Evolutionary conservation across 2,113 vertebrate species (phyloP), one percentile per base, ranked within the genome.

Genomic region (Narcine bancroftii): DNA sequence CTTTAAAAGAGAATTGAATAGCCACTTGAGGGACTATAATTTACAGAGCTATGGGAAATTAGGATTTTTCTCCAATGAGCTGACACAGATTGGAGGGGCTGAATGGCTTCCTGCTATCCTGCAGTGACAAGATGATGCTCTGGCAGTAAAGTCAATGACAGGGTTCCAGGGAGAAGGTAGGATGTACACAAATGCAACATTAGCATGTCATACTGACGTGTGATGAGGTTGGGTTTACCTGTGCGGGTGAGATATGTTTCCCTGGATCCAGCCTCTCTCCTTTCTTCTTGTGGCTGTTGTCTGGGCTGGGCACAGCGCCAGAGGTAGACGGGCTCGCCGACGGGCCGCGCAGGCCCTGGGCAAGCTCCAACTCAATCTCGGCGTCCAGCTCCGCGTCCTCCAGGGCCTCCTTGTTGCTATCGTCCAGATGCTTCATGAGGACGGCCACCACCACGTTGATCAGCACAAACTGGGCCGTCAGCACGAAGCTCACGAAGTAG

Each of bases 371-470:
- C 95, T 99, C 97, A 92, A 99, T 97, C 95, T 99, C 98, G 0
- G 99, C 99, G 92, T 99, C 99, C 98, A 99, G 97, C 96, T 99
- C 98, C 0, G 98, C 98, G 71, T 99, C 98, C 95, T 99, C 99
- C 95, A 97, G 97, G n/a, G 98, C 98, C 95, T 99, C 99, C 95
- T 99, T 99, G 96, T 99, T 99, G 96, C 98, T 99, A 96, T 99
- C 99, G 0, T 99, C 98, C 63, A 99, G 97, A 94, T 99, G 99
- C 94, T 99, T 99, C 99, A 99, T 99, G 93, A 99, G 97, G 95
- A 99, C 99, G 2, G 99, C 99, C 95, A 99, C 99, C 95, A 99
- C 99, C 96, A 99, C 99, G 10, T 99, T 99, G 97, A 99, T 99
- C 95, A 99, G 98, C 95, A 99, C 99, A 77, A 99, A 99, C 97